phyloP scores from a whole-genome alignment of 2,113 vertebrate species.

The Melanocharis versteri region DNA sequence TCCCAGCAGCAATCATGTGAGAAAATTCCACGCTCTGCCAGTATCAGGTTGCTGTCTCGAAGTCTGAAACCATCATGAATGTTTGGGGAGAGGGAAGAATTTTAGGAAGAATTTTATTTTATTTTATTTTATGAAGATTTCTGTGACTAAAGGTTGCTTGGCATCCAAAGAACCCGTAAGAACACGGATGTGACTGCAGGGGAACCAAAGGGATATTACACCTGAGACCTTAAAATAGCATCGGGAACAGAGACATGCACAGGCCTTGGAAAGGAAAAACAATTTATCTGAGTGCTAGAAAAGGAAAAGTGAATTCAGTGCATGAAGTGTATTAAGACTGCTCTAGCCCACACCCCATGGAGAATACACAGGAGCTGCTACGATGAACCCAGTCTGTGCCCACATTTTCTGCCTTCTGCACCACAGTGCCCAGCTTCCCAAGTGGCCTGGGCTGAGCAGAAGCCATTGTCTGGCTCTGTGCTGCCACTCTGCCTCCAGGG shows the following conservation, averaged over 20 bases:
- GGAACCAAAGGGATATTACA: background rate
- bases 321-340: too few relatives aligned
- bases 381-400: rapidly evolving
- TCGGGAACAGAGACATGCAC: background rate
- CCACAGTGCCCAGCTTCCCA: background rate
- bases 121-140: background rate
- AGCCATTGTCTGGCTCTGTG: too few relatives aligned
- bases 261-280: background rate
- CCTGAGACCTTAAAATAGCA: background rate
- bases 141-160: background rate
- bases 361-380: rapidly evolving
- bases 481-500: background rate
- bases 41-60: rapidly evolving
- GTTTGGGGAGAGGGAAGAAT: background rate
- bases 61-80: background rate
- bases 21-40: background rate
- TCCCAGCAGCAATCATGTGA: background rate
- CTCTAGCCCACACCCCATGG: background rate
- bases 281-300: background rate
- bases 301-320: background rate
- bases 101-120: background rate
- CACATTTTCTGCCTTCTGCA: background rate
- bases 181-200: background rate
- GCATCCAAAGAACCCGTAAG: background rate
- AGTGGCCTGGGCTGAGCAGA: rapidly evolving